Evolutionary conservation across 2,888 invertebrate species (phyloP).

Genomic region (Cetonia aurata): DNA sequence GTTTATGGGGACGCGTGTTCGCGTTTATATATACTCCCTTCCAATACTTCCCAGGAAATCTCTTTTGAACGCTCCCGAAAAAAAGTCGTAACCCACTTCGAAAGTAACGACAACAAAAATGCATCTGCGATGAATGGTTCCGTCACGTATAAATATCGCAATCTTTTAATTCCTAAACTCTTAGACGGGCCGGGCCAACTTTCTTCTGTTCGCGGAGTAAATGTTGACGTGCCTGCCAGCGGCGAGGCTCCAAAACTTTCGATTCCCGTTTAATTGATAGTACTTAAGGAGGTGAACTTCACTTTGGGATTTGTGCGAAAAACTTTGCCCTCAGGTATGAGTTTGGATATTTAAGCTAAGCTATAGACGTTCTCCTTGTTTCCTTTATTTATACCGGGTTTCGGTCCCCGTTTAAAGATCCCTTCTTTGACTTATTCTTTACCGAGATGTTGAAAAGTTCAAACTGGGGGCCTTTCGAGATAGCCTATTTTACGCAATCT

Average conservation of each 20-base stretch:
- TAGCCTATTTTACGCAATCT: slow-evolving; percentile 3
- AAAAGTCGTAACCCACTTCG: slow-evolving; percentile 12
- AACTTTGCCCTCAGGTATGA: slow-evolving; percentile 35
- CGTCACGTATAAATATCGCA: slow-evolving; percentile 17
- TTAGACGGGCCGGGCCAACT: neutral
- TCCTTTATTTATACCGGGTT: slow-evolving; percentile 27
- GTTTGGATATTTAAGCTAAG: slow-evolving; percentile 43
- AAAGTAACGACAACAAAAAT: slow-evolving; percentile 20
- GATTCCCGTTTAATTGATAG: slow-evolving; percentile 41
- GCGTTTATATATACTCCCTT: slow-evolving; percentile 20
- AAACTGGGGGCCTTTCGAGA: neutral
- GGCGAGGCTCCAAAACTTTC: slow-evolving; percentile 25
- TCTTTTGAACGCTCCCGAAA: slow-evolving; percentile 5
- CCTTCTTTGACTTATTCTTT: slow-evolving; percentile 5
- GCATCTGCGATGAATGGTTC: slow-evolving; percentile 13
- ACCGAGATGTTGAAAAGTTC: too few relatives aligned
- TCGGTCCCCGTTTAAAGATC: neutral
- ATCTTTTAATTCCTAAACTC: slow-evolving; percentile 21
- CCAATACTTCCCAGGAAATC: slow-evolving; percentile 16
- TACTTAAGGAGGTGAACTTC: slow-evolving; percentile 29
- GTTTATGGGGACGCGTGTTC: neutral
- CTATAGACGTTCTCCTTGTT: slow-evolving; percentile 31
- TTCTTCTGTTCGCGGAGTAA: slow-evolving; percentile 1
- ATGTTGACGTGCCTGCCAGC: slow-evolving; percentile 15
- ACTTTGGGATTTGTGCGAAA: slow-evolving; percentile 37